These are phyloP conservation scores for Drosophila helvetica DNA, from an alignment of 2,888 invertebrate species.

Conservation along the genomic window DNA sequence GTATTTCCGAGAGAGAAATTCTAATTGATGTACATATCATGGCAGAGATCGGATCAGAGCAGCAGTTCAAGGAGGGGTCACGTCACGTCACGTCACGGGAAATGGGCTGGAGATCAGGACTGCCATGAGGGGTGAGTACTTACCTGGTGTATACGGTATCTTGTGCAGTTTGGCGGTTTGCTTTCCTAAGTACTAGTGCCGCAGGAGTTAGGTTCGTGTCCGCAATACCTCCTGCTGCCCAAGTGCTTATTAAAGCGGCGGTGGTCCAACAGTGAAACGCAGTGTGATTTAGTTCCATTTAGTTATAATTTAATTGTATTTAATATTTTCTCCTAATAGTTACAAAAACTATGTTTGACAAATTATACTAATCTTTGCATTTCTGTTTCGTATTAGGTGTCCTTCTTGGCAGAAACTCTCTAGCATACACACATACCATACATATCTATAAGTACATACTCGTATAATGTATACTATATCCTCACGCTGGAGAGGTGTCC, in stretches of 20 bases:
- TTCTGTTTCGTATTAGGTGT: constrained; percentile 21
- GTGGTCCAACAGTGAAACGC: constrained; percentile 49
- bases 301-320: constrained; percentile 65
- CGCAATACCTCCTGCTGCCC: constrained; percentile 84
- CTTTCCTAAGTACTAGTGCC: constrained; percentile 85
- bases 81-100: too few species aligned
- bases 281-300: constrained; percentile 30
- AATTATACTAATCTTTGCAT: constrained; percentile 76
- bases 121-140: constrained; percentile 18
- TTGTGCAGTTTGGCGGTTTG: constrained; percentile 53
- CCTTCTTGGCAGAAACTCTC: constrained; percentile 63
- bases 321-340: constrained; percentile 63
- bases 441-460: constrained; percentile 32
- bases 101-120: not conserved
- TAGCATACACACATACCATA: constrained; percentile 54
- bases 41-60: constrained; percentile 17
- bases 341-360: constrained; percentile 75
- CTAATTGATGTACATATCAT: constrained; percentile 36
- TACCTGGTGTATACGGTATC: constrained; percentile 7
- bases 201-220: constrained; percentile 84
- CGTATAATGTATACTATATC: constrained; percentile 37
- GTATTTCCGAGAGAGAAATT: constrained; percentile 5
- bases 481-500: constrained; percentile 33
- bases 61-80: constrained; percentile 6
- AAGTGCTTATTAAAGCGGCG: constrained; percentile 85